These are phyloP conservation scores for Julus scanicus DNA, from an alignment of 2,888 invertebrate genomes.

Conservation along the genomic window DNA sequence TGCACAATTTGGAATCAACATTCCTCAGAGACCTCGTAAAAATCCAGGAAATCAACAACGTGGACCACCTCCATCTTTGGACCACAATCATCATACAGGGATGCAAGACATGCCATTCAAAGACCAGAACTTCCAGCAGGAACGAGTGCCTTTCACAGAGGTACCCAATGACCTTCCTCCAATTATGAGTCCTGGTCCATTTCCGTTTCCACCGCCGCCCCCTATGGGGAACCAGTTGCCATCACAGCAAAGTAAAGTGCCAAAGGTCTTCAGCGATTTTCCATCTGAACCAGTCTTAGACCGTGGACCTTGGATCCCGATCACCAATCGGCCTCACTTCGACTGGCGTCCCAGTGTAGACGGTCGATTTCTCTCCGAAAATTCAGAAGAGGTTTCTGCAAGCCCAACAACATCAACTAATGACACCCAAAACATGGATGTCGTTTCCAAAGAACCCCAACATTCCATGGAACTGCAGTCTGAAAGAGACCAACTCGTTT, in stretches of 20 bases:
- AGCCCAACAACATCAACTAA: background rate
- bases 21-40: background rate
- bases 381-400: background rate
- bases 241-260: background rate
- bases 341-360: slow-evolving; percentile 18
- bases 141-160: background rate
- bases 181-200: background rate
- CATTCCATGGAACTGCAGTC: background rate
- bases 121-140: background rate
- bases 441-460: background rate
- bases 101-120: background rate
- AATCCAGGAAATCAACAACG: slow-evolving; percentile 27
- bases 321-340: background rate
- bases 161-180: background rate
- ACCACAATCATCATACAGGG: background rate
- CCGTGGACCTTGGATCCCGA: slow-evolving; percentile 40
- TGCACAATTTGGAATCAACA: background rate
- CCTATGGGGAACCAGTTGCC: background rate
- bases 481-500: background rate
- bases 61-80: background rate
- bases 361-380: background rate
- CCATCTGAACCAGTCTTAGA: slow-evolving; percentile 13
- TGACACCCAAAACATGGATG: background rate
- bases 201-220: background rate
- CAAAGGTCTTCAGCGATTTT: slow-evolving; percentile 49